Base-by-base conservation (phyloP, 1,140 invertebrate genomes). In the Drosophila tristis region DNA sequence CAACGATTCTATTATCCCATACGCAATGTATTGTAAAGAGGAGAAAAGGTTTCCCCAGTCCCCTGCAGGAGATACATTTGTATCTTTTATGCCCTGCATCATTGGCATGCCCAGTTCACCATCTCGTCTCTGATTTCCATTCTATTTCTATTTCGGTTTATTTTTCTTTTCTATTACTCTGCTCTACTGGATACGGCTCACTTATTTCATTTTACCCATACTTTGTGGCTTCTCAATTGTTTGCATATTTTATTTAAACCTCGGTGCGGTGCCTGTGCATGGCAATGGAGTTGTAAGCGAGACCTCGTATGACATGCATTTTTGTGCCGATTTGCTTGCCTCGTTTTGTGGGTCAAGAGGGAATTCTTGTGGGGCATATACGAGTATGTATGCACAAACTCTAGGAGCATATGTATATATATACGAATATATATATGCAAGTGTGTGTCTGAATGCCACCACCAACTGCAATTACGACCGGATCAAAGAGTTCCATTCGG, bases 341-440 rank as follows among this genome's bases (percentile, higher is more conserved):
- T 70, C 57, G 45, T 31, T 84, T 78, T 82, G 45, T 82, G 79
- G 80, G 79, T 82, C 79, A 81, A 82, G 79, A 82, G 60, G 60
- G 25, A 15, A n/a, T 25, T 5, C 25, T 29, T n/a, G 6, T 8
- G 42, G 48, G 5, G 48, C n/a, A 35, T 29, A 11, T 25, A 61
- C 47, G 43, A 15, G 20, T 8, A 29, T 26, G 42, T 51, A 13
- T 16, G n/a, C n/a, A 42, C 43, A 11, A 11, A 11, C 31, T 35
- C 9, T 35, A 4, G 9, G 9, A 35, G 31, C 11, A 31, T 8
- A 31, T 7, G 8, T 31, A 31, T 2, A 2, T 2, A 43, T 42
- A 45, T 56, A 55, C 62, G 71, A 51, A 71, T 51, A 72, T 60
- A 72, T 51, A 47, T 13, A 29, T 35, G 15, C 15, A 16, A 4